A percentile compares a stretch with the other conserved stretches of the same genome.
phyloP scores from a whole-genome alignment of 1,140 invertebrate species.

The Tachypleus tridentatus region DNA sequence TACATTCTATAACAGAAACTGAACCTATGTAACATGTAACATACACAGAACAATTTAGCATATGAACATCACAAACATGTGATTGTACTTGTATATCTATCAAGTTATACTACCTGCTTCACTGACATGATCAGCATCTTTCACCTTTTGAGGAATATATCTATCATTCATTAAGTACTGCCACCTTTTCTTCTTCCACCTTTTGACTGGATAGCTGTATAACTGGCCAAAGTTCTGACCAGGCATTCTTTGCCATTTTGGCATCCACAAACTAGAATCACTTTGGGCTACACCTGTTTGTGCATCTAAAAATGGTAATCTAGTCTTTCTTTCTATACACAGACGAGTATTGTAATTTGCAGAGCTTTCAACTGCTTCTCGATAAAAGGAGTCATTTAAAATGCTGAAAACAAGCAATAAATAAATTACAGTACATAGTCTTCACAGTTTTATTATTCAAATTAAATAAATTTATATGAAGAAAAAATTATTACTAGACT shows the following conservation, averaged over 20 bases:
- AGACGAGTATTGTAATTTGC: slow-evolving; percentile 83
- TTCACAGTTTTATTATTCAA: too few relatives aligned
- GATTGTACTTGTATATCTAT: too few relatives aligned
- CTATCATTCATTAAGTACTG: slow-evolving; percentile 65
- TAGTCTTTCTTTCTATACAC: slow-evolving; percentile 76
- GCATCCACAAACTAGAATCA: slow-evolving; percentile 83
- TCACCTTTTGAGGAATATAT: slow-evolving; percentile 34
- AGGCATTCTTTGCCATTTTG: slow-evolving; percentile 72
- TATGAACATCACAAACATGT: too few relatives aligned
- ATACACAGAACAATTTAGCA: too few relatives aligned
- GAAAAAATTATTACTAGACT: too few relatives aligned
- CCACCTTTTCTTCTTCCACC: slow-evolving; percentile 88
- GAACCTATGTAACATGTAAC: too few relatives aligned
- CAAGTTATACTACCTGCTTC: slow-evolving; percentile 16
- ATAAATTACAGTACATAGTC: too few relatives aligned
- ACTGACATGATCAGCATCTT: slow-evolving; percentile 21
- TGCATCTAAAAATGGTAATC: slow-evolving; percentile 89
- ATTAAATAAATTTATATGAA: too few relatives aligned
- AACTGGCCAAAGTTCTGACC: slow-evolving; percentile 78
- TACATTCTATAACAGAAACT: too few relatives aligned
- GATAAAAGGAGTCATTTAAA: slow-evolving; percentile 78
- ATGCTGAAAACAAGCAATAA: slow-evolving; percentile 47
- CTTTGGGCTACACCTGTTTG: slow-evolving; percentile 93
- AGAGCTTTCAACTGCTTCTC: slow-evolving; percentile 88
- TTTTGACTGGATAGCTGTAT: slow-evolving; percentile 58